Conservation (phyloP, 1,140 invertebrate genomes). For the Drosophila simulans region DNA sequence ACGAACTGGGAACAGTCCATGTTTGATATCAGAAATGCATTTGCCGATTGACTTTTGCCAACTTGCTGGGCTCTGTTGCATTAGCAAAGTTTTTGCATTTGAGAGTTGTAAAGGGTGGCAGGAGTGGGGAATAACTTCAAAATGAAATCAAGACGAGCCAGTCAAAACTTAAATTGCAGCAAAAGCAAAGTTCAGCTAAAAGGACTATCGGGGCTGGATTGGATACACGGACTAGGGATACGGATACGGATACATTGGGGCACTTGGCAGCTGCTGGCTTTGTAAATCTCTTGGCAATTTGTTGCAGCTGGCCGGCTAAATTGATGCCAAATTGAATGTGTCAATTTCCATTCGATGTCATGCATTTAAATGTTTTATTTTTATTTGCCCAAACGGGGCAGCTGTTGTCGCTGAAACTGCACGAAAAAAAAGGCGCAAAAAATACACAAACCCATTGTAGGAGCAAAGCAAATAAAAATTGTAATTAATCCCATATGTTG, state of each 20-base stretch:
- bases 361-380: constrained; percentile 72
- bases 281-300: constrained; percentile 70
- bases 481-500: constrained; percentile 55
- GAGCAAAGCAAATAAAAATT: constrained; percentile 54
- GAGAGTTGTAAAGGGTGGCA: constrained; percentile 4
- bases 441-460: constrained; percentile 40
- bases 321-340: constrained; percentile 74
- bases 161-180: constrained; percentile 74
- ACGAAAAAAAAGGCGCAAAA: constrained; percentile 25
- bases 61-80: constrained; percentile 38
- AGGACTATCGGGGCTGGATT: neutral
- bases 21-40: constrained; percentile 65
- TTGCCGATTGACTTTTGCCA: constrained; percentile 67
- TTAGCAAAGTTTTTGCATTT: constrained; percentile 76
- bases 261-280: constrained; percentile 49
- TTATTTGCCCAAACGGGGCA: constrained; percentile 58
- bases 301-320: constrained; percentile 67
- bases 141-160: constrained; percentile 72
- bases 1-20: constrained; percentile 20
- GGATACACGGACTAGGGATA: neutral
- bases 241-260: neutral
- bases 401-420: constrained; percentile 44
- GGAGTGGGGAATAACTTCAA: constrained; percentile 54
- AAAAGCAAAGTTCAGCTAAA: constrained; percentile 45
- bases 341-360: constrained; percentile 69